These are phyloP conservation scores for Caenorhabditis sp. DNA, from an alignment of 2,888 invertebrate species.

Conservation along the genomic window DNA sequence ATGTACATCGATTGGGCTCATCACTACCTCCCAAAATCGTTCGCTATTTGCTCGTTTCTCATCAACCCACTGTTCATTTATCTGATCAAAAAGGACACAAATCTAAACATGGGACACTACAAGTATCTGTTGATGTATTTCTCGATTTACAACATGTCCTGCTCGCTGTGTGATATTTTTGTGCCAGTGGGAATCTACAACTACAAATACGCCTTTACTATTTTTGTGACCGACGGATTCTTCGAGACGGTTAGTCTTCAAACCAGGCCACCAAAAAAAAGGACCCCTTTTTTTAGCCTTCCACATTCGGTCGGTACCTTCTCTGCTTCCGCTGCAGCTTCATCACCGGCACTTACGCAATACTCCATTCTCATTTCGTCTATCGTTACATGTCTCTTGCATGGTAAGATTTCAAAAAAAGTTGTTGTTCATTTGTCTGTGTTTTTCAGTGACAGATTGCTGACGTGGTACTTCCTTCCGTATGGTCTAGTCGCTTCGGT, in stretches of 20 bases:
- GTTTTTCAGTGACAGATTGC: constrained; percentile 10
- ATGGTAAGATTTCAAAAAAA: not conserved
- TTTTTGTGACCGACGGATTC: constrained; percentile 13
- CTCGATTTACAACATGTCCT: constrained; percentile 41
- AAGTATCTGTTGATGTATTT: constrained; percentile 30
- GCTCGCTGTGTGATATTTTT: constrained; percentile 30
- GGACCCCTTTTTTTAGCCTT: constrained; percentile 8
- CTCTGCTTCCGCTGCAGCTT: constrained; percentile 32
- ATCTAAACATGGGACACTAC: constrained; percentile 24
- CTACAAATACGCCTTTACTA: constrained; percentile 34
- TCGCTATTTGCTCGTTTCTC: constrained; percentile 9
- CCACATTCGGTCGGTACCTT: constrained; percentile 7
- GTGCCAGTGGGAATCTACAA: constrained; percentile 30
- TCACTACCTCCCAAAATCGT: constrained; percentile 8
- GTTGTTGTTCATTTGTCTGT: not conserved
- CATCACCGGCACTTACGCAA: constrained; percentile 37
- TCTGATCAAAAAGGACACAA: constrained; percentile 21
- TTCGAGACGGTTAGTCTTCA: constrained; percentile 23
- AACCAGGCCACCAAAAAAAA: not conserved
- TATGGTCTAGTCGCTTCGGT: constrained; percentile 21
- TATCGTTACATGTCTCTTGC: constrained; percentile 25
- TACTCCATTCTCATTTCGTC: constrained; percentile 38
- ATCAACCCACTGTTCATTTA: constrained; percentile 40
- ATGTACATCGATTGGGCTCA: constrained; percentile 36
- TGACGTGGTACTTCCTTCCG: constrained; percentile 22